Percentiles rank a stretch among this genome's conserved stretches.
phyloP scores from a whole-genome alignment of 2,797 vertebrate genomes.

The Diplodus sargus region DNA sequence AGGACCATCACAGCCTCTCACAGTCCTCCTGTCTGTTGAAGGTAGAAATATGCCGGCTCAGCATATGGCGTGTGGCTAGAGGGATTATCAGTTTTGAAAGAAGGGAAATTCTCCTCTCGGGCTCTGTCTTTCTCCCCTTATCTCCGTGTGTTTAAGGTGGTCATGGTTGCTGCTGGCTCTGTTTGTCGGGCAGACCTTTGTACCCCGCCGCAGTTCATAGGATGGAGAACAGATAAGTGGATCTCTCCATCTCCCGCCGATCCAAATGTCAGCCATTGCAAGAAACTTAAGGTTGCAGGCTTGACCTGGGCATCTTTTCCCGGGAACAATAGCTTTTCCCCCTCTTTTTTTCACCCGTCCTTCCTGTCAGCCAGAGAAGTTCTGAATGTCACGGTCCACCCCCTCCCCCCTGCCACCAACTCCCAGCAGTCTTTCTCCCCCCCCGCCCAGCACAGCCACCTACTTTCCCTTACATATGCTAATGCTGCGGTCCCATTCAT shows the following conservation, averaged over 20 bases:
- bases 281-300: slow-evolving; percentile 71
- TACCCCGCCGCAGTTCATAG: slow-evolving; percentile 39
- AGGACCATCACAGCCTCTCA: slow-evolving; percentile 11
- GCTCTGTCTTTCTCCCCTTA: slow-evolving; percentile 37
- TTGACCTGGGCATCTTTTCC: slow-evolving; percentile 72
- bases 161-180: slow-evolving; percentile 23
- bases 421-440: slow-evolving; percentile 63
- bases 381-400: slow-evolving; percentile 82
- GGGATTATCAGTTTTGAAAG: slow-evolving; percentile 66
- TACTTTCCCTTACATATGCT: slow-evolving; percentile 86
- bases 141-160: slow-evolving; percentile 49
- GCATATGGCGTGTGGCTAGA: slow-evolving; percentile 50
- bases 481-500: slow-evolving; percentile 82
- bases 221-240: slow-evolving; percentile 37
- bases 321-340: slow-evolving; percentile 64
- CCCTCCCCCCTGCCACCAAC: slow-evolving; percentile 68
- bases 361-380: slow-evolving; percentile 75
- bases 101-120: slow-evolving; percentile 23
- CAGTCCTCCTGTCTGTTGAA: slow-evolving; percentile 19
- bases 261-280: slow-evolving; percentile 65
- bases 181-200: slow-evolving; percentile 55
- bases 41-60: slow-evolving; percentile 56
- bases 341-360: slow-evolving; percentile 52
- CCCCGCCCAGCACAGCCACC: slow-evolving; percentile 73
- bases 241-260: slow-evolving; percentile 45